Base-by-base conservation (phyloP, 2,888 invertebrate genomes). In the Tillus elongatus region DNA sequence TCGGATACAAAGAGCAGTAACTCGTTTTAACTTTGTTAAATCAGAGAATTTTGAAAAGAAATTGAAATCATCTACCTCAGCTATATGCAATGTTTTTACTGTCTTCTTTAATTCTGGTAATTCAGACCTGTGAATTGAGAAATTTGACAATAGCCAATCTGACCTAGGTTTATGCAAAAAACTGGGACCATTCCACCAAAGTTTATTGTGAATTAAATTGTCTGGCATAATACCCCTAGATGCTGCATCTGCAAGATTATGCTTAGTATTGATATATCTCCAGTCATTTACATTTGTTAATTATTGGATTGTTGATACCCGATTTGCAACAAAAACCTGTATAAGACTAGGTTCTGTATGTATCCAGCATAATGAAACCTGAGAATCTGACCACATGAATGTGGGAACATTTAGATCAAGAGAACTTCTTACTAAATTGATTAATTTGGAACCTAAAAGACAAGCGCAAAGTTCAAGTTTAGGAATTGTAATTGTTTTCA, bases 141-240 rank as follows among this genome's bases (percentile, higher is more conserved):
- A n/a, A 6, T 15, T 11, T 9, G 12, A 11, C 4, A 11, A 8
- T 4, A 10, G 30, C 30, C 30, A 29, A 24, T n/a, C n/a, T 6
- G 24, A 24, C n/a, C 8, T 11, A n/a, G 11, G 8, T 11, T 8
- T 6, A 6, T 29, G 9, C 13, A 33, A n/a, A 14, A 14, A 33
- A 10, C 9, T 3, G n/a, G 33, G 33, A 16, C 33, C 33, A n/a
- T n/a, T 33, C 33, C 33, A 33, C 33, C 33, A 33, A 9, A 16
- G 15, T n/a, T 13, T n/a, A n/a, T 13, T 15, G n/a, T 9, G 13
- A 14, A 3, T 10, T 33, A 33, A 13, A 16, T 33, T 13, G 9
- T 4, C 2, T 9, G 3, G 10, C n/a, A n/a, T 9, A 4, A 2
- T n/a, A n/a, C 33, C 33, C n/a, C 33, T 13, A 11, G 33, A 33